Evolutionary conservation across 1,140 invertebrate genomes (phyloP), one percentile per base, ranked within the genome.

Genomic region (Eriocheir sinensis): DNA sequence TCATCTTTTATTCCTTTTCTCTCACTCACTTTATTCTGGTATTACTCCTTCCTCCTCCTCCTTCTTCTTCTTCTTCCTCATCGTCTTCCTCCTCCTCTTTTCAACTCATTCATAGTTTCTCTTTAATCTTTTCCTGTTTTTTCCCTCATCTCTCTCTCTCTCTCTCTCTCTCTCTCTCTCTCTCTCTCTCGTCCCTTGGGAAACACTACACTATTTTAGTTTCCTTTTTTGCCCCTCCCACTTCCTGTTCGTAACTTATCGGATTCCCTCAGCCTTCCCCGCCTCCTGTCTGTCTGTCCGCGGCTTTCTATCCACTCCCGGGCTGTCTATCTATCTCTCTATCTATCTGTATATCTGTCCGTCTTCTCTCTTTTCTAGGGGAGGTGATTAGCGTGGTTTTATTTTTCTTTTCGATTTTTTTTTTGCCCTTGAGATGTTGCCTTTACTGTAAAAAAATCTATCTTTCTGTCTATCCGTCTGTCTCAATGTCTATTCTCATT

Each of bases 81-180:
- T 15, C 17, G 15, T 38, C 17, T 34, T 36, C 30, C 38, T 85
- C 32, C 27, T 17, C 38, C 38, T 12, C 30, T 38, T 30, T 38
- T 36, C 32, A 85, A 27, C 30, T 38, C 38, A n/a, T 17, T 27
- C 17, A 85, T 21, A 15, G 81, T 32, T 85, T 38, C 81, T 30
- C 81, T 17, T 30, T 85, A 3, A 17, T 85, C 21, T 85, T n/a
- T 27, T 85, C 81, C 32, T 32, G 3, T 1, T 34, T 17, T 86
- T 36, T 27, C 83, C 34, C 85, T 48, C 38, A 9, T 38, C 86
- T 89, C 86, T 89, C 86, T 89, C 86, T 89, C 86, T 89, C 86
- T 89, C 86, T 89, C 86, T 89, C 86, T 88, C 86, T 89, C 86
- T 89, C 86, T 89, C 86, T 89, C 86, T 90, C 89, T 60, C 89